Evolutionary conservation across 2,797 vertebrate species (phyloP).

Genomic region (Pantherophis alleghaniensis): DNA sequence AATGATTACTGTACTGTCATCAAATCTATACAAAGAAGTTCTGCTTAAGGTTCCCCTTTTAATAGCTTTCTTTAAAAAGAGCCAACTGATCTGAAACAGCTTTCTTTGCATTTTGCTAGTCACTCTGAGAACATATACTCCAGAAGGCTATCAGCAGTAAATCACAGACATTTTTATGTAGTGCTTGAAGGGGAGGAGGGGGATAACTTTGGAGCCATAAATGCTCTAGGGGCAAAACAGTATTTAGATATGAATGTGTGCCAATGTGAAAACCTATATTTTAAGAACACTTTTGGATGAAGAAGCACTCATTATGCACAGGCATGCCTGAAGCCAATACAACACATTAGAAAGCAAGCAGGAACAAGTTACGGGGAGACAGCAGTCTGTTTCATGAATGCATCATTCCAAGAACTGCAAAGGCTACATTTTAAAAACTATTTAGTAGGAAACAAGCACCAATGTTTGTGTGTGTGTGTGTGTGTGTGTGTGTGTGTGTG

Average conservation of each 20-base stretch:
- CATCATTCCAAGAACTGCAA: background rate
- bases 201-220: constrained; percentile 9
- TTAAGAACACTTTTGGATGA: constrained; percentile 52
- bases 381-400: constrained; percentile 2
- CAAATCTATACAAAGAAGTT: background rate
- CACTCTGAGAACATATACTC: background rate
- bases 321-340: constrained; percentile 32
- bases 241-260: constrained; percentile 49
- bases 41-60: background rate
- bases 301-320: constrained; percentile 42
- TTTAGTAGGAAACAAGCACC: background rate
- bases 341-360: constrained; percentile 22
- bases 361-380: constrained; percentile 26
- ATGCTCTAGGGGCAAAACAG: constrained; percentile 36
- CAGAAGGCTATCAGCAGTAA: constrained; percentile 4
- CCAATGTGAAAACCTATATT: constrained; percentile 32
- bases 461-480: background rate
- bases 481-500: background rate
- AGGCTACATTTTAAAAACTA: background rate
- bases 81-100: background rate
- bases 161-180: background rate
- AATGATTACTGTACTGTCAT: background rate
- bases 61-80: background rate
- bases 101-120: constrained; percentile 5
- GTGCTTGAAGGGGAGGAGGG: background rate